phyloP scores from a whole-genome alignment of 2,888 invertebrate species.

The Sinopyrophorus schimmeli region DNA sequence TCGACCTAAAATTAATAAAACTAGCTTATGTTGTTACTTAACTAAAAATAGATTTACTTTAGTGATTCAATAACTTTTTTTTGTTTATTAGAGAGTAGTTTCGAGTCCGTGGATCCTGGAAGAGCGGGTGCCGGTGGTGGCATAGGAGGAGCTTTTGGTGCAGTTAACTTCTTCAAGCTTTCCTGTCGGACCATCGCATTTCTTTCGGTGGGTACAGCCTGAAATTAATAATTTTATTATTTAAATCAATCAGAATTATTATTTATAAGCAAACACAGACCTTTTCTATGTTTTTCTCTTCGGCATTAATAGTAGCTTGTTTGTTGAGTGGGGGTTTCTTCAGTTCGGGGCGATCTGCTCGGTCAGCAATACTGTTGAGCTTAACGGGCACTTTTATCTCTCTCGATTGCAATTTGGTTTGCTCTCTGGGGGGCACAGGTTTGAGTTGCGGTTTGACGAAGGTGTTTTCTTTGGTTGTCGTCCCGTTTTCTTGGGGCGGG shows the following conservation, averaged over 20 bases:
- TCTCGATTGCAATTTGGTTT: slow-evolving; percentile 44
- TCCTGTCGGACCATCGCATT: slow-evolving; percentile 50
- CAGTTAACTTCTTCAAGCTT: slow-evolving; percentile 47
- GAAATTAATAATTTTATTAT: slow-evolving; percentile 16
- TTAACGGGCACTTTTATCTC: slow-evolving; percentile 54
- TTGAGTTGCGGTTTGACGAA: slow-evolving; percentile 51
- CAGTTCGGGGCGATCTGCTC: slow-evolving; percentile 35
- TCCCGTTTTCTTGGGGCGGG: slow-evolving; percentile 48
- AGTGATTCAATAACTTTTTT: slow-evolving; percentile 72
- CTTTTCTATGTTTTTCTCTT: slow-evolving; percentile 25
- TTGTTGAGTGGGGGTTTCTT: slow-evolving; percentile 29
- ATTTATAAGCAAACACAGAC: slow-evolving; percentile 5
- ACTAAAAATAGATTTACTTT: slow-evolving; percentile 52
- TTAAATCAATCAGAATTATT: too few relatives aligned
- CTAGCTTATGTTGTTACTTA: background rate
- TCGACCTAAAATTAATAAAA: slow-evolving; percentile 53
- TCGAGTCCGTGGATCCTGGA: slow-evolving; percentile 58
- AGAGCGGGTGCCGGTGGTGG: slow-evolving; percentile 64
- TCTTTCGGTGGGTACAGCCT: slow-evolving; percentile 48
- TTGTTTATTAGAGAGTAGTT: slow-evolving; percentile 63
- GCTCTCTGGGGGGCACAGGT: slow-evolving; percentile 49
- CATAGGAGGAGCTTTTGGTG: slow-evolving; percentile 47
- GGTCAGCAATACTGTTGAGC: slow-evolving; percentile 50
- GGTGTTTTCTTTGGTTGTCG: slow-evolving; percentile 42
- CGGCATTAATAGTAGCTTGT: slow-evolving; percentile 10